Conservation (phyloP, 2,888 invertebrate genomes). For the Ophraella communa region DNA sequence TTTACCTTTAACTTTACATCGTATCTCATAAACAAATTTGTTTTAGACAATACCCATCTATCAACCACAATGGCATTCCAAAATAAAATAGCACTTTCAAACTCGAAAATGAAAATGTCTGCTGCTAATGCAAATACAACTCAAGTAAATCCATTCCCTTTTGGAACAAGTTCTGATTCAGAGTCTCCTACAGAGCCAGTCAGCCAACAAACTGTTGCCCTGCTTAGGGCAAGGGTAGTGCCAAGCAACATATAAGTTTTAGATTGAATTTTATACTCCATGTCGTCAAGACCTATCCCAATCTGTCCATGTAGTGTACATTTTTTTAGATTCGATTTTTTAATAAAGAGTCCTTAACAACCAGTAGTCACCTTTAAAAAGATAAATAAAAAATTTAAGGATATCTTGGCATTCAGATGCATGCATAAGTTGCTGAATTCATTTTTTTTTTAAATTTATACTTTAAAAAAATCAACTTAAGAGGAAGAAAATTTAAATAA, state of each 20-base stretch:
- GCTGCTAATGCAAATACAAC: slow-evolving; percentile 20
- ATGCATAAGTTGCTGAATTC: no score
- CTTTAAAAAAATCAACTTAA: no score
- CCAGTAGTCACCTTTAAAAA: no score
- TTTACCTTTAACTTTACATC: no score
- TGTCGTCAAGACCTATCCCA: slow-evolving; percentile 9
- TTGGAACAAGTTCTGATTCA: slow-evolving; percentile 62
- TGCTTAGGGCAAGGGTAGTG: slow-evolving; percentile 58
- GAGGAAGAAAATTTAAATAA: no score
- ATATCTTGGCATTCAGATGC: no score
- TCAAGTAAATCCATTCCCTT: slow-evolving; percentile 45
- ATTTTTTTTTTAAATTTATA: no score
- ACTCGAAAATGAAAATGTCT: slow-evolving; percentile 17
- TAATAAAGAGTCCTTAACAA: background rate
- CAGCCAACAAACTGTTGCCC: slow-evolving; percentile 58
- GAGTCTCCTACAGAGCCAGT: slow-evolving; percentile 64
- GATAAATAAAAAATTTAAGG: no score
- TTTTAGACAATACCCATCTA: slow-evolving; percentile 37
- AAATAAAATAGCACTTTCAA: slow-evolving; percentile 16
- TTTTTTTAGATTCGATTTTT: background rate
- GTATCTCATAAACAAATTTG: no score
- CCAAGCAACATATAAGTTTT: slow-evolving; percentile 51
- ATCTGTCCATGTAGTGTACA: slow-evolving; percentile 4
- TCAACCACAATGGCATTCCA: slow-evolving; percentile 18
- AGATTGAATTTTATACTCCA: background rate